Conservation (phyloP, 2,888 invertebrate genomes). For the Polydrusus tereticollis region DNA sequence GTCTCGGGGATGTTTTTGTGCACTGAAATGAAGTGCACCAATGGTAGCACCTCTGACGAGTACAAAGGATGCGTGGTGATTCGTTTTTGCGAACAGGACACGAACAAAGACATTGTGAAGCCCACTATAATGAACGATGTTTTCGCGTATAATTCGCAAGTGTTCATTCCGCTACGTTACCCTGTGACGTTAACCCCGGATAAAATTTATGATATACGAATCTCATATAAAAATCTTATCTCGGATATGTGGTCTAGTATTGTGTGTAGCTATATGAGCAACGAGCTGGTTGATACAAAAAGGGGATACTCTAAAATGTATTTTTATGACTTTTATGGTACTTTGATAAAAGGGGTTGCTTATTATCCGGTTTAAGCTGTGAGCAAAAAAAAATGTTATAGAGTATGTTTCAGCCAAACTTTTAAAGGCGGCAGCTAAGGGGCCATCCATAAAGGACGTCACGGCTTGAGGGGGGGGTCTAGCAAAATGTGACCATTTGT, state of each 20-base stretch:
- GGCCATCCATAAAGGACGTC: no score
- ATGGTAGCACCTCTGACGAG: conserved; percentile 19
- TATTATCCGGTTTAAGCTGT: conserved; percentile 57
- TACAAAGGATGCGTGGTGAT: conserved; percentile 51
- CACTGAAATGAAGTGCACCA: conserved; percentile 52
- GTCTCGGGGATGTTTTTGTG: conserved; percentile 55
- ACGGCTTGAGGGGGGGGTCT: no score
- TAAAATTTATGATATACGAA: conserved; percentile 57
- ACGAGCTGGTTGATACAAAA: conserved; percentile 52
- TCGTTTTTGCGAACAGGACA: conserved; percentile 49
- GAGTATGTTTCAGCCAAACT: no score
- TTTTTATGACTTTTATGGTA: conserved; percentile 59
- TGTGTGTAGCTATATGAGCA: conserved; percentile 58
- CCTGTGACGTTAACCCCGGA: conserved; percentile 56
- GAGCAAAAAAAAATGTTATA: not conserved
- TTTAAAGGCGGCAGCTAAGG: no score
- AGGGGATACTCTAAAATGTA: conserved; percentile 53
- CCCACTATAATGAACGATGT: conserved; percentile 51
- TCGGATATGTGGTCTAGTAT: conserved; percentile 52
- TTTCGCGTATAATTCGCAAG: conserved; percentile 52
- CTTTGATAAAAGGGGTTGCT: conserved; percentile 60
- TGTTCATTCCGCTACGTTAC: conserved; percentile 54
- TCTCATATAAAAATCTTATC: conserved; percentile 56
- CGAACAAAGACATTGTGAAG: conserved; percentile 46
- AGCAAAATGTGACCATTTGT: no score